These are phyloP conservation scores for Salvelinus alpinus DNA, from an alignment of 2,113 vertebrate species.

Conservation along the genomic window DNA sequence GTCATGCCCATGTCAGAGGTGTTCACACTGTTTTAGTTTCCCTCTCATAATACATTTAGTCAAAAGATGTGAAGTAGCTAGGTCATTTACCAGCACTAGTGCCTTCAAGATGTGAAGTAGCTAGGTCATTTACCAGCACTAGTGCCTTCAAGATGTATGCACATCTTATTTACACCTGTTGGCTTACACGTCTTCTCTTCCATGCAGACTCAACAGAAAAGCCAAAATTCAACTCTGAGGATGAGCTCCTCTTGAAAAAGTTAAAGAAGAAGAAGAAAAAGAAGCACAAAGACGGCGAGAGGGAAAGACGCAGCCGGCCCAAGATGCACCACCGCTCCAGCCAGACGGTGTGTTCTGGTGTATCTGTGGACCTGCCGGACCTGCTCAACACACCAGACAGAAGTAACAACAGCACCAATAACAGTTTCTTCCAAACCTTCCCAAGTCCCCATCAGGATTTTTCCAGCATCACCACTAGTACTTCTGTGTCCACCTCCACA, in stretches of 20 bases:
- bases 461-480: constrained; percentile 21
- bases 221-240: constrained; percentile 81
- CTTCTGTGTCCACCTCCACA: constrained; percentile 13
- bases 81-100: background rate
- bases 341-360: constrained; percentile 89
- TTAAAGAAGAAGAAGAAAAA: constrained; percentile 99
- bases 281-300: constrained; percentile 96
- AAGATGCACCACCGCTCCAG: constrained; percentile 97
- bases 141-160: background rate
- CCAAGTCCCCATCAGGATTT: constrained; percentile 63
- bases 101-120: background rate
- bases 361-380: constrained; percentile 75
- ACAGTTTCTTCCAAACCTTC: constrained; percentile 58
- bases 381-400: constrained; percentile 62
- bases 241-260: constrained; percentile 92
- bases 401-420: constrained; percentile 61
- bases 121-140: background rate
- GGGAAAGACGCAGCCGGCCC: constrained; percentile 83
- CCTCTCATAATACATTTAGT: background rate
- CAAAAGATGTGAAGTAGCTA: background rate
- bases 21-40: background rate
- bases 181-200: background rate
- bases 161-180: background rate
- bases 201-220: constrained; percentile 87
- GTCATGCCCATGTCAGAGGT: background rate